Percentiles rank a stretch among this genome's conserved stretches.
Evolutionary conservation across 2,113 vertebrate genomes (phyloP).

Genomic region (Diglossa brunneiventris): DNA sequence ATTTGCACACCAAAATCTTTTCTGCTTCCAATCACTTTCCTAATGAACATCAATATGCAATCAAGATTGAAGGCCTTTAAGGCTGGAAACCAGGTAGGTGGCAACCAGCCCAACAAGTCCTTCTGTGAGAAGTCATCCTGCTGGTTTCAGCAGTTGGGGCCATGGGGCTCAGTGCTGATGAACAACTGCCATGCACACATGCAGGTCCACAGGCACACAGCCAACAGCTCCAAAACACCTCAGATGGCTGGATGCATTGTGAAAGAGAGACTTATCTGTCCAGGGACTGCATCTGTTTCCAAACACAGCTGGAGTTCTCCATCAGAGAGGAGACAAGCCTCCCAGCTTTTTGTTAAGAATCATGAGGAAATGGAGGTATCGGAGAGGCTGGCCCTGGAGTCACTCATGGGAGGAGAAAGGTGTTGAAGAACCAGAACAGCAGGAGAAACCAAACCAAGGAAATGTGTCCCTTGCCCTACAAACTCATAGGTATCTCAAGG

Average conservation of each 20-base stretch:
- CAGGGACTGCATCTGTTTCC: neutral
- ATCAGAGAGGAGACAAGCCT: neutral
- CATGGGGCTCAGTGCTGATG: neutral
- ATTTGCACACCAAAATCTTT: conserved; percentile 45
- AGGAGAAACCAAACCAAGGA: conserved; percentile 33
- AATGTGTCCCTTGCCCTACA: neutral
- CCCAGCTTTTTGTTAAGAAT: neutral
- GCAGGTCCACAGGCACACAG: neutral
- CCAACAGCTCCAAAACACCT: neutral
- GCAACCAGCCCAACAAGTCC: conserved; percentile 44
- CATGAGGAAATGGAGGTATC: neutral
- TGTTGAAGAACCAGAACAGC: conserved; percentile 46
- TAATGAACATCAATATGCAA: conserved; percentile 31
- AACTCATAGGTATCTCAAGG: neutral
- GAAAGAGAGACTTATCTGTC: neutral
- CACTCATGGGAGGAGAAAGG: conserved; percentile 24
- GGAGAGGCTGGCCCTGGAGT: neutral
- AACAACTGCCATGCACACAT: neutral
- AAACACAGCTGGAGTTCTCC: neutral
- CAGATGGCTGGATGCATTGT: accelerated
- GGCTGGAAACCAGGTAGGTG: conserved; percentile 44
- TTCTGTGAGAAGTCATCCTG: neutral
- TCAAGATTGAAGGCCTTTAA: conserved; percentile 35
- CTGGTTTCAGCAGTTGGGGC: conserved; percentile 10
- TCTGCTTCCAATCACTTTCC: conserved; percentile 23